Base-by-base conservation (phyloP, 2,797 vertebrate genomes). In the Anabas testudineus region DNA sequence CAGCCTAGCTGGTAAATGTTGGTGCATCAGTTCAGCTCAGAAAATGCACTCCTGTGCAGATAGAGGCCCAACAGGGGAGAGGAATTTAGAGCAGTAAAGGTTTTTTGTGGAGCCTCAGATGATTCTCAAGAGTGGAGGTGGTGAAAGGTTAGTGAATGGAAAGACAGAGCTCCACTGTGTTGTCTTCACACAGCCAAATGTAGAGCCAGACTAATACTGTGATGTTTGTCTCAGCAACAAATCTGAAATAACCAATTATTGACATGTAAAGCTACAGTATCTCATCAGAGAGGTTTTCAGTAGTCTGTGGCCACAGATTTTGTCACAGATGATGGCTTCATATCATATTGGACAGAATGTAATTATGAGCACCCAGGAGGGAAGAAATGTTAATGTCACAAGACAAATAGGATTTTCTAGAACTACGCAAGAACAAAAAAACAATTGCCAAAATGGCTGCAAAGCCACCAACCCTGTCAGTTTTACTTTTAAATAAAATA, bases 211-310 rank as follows among this genome's bases (percentile, higher is more conserved):
- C 51, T 65, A 72, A 61, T 66, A 53, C 64, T 71, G 61, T 59
- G 63, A 72, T 66, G 63, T 84, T 85, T 85, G 80, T 82, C 87
- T 67, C 72, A 53, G 64, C 45, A 66, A 19, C 64, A 78, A 76
- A 78, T 66, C 68, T 63, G 37, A 80, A 63, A 78, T 36, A 34
- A 34, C 21, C 12, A 55, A 58, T 18, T 51, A 45, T 58, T 75
- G 73, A 77, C 78, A 69, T 36, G 56, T 53, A 53, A 71, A 76
- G 55, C 71, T 55, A 34, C 55, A 64, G 65, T 14, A 41, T 48
- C 41, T 79, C 61, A 78, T 78, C 57, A 72, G 67, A 71, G 61
- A 65, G 42, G 42, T 37, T 37, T 34, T 62, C 48, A 55, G 51
- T 14, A 39, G 16, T 53, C 60, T 60, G 66, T 71, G 73, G 56